phyloP scores from a whole-genome alignment of 2,888 invertebrate genomes.

The Tetropium fuscum region DNA sequence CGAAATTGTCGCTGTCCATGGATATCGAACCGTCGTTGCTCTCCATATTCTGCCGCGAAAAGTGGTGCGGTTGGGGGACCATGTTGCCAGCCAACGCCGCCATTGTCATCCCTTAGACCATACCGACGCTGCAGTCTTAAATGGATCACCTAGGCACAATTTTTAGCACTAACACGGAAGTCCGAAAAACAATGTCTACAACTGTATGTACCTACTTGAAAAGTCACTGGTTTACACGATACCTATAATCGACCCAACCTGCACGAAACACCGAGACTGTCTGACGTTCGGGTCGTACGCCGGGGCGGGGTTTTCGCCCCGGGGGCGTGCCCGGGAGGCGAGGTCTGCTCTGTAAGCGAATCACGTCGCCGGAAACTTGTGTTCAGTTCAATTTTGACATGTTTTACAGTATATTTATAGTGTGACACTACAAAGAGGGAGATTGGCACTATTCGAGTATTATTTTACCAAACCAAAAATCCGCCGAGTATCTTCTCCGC shows the following conservation, averaged over 20 bases:
- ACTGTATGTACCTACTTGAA: too few relatives aligned
- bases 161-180: slow-evolving; percentile 15
- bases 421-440: slow-evolving; percentile 50
- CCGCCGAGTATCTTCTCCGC: slow-evolving; percentile 56
- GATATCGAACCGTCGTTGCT: slow-evolving; percentile 61
- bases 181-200: too few relatives aligned
- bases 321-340: slow-evolving; percentile 49
- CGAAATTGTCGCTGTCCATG: slow-evolving; percentile 61
- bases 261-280: slow-evolving; percentile 60
- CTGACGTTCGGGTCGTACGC: slow-evolving; percentile 55
- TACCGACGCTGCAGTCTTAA: slow-evolving; percentile 1
- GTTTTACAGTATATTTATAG: slow-evolving; percentile 63
- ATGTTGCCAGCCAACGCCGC: slow-evolving; percentile 55
- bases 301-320: slow-evolving; percentile 58
- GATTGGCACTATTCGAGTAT: slow-evolving; percentile 45
- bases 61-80: slow-evolving; percentile 56
- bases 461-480: slow-evolving; percentile 36
- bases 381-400: slow-evolving; percentile 56
- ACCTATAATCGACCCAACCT: slow-evolving; percentile 56
- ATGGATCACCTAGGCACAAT: slow-evolving; percentile 17
- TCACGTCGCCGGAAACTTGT: slow-evolving; percentile 50
- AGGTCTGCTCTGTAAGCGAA: slow-evolving; percentile 51
- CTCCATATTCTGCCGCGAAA: slow-evolving; percentile 55
- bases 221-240: slow-evolving; percentile 9
- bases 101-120: slow-evolving; percentile 45